Evolutionary conservation across 1,140 invertebrate genomes (phyloP).

Genomic region (Gonioctena quinquepunctata): DNA sequence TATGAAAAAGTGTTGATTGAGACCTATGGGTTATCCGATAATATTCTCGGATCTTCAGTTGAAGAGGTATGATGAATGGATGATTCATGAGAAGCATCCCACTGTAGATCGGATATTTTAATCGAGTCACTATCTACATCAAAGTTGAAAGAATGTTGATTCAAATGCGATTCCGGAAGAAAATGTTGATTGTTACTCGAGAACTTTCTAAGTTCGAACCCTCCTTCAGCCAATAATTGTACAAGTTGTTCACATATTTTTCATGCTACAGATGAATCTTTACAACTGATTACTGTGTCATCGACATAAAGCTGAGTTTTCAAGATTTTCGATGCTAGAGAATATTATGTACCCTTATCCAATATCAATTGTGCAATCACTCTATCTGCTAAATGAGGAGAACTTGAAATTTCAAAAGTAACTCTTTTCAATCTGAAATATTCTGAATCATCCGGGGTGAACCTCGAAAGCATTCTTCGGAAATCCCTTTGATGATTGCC

Average conservation of each 20-base stretch:
- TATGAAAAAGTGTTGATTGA: too few species aligned
- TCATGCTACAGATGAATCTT: background rate
- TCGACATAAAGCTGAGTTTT: background rate
- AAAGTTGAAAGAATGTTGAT: background rate
- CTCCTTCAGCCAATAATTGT: slow-evolving; percentile 24
- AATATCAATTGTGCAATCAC: slow-evolving; percentile 9
- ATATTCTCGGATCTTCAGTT: too few species aligned
- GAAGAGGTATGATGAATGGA: background rate
- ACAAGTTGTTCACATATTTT: slow-evolving; percentile 21
- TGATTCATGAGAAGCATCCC: too few species aligned
- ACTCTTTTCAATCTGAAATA: background rate
- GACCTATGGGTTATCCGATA: too few species aligned
- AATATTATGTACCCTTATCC: background rate
- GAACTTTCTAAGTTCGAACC: slow-evolving; percentile 42
- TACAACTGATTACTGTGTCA: background rate
- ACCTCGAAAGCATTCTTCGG: slow-evolving; percentile 16
- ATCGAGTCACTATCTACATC: slow-evolving; percentile 12
- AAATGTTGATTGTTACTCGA: too few species aligned
- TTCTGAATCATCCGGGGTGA: background rate
- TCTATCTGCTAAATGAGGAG: background rate
- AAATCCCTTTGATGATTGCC: background rate
- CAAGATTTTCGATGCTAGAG: too few species aligned
- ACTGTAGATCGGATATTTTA: slow-evolving; percentile 6
- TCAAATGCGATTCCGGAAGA: too few species aligned
- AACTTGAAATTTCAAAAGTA: too few species aligned